Evolutionary conservation across 2,888 invertebrate genomes (phyloP), one percentile per base, ranked within the genome.

Genomic region (Acronicta psi): DNA sequence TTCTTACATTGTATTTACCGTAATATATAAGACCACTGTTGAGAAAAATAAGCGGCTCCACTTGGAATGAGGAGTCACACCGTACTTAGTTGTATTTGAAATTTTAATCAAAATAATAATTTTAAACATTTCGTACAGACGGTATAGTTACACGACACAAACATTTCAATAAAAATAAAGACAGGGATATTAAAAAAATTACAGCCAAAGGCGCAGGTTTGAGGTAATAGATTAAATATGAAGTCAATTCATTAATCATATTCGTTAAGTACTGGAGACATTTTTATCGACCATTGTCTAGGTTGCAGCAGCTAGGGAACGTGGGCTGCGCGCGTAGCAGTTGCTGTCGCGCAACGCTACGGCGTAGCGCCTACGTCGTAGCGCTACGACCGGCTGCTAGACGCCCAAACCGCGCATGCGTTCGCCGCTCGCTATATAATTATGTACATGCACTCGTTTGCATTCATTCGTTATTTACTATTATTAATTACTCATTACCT

Each of bases 211-310:
- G 92, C 91, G 87, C 92, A 93, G 88, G 92, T 92, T 92, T 82
- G 93, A 91, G 89, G 89, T 93, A 92, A 93, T 93, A 93, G 90
- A 89, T 83, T 93, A 91, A 89, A 90, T 89, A 90, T 92, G 89
- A 94, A 90, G 94, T 94, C 94, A 94, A 94, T 94, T 94, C 92
- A 92, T 90, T 92, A 92, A 93, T 91, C 93, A 91, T 94, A 94
- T 91, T 92, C 83, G 88, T 90, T 93, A 94, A 88, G 92, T 91
- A 91, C 89, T 88, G 87, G 85, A 83, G 85, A 88, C 89, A 86
- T 86, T 84, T 83, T 83, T 68, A 86, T 85, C 86, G 89, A 90
- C 85, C 91, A 91, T 87, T 87, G 85, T 89, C 88, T 90, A 87
- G 85, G 84, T 86, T 85, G 87, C 88, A 85, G 73, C 70, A 64